Percentiles rank a stretch among this genome's conserved stretches.
Conservation (phyloP, 2,797 vertebrate genomes). For the Peromyscus attwateri region DNA sequence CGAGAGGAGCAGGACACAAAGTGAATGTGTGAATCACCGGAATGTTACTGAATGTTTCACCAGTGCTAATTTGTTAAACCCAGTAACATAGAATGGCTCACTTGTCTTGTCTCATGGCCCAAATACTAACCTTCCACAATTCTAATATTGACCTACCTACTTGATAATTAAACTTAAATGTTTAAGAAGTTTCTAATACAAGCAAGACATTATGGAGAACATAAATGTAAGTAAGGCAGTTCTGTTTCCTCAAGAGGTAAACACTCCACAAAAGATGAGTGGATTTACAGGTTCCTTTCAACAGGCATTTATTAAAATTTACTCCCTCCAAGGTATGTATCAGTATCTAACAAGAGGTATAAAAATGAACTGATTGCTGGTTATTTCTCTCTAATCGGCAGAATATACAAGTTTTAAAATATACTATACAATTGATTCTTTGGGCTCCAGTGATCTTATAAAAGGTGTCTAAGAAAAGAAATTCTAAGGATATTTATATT, state of each 20-base stretch:
- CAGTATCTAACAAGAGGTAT: neutral
- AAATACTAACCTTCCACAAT: neutral
- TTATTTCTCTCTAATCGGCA: neutral
- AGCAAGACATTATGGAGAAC: neutral
- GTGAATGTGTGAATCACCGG: neutral
- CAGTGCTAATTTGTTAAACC: conserved; percentile 1
- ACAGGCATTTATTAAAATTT: neutral
- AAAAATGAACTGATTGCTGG: neutral
- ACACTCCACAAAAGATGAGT: neutral
- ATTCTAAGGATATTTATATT: neutral
- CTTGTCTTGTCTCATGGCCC: neutral
- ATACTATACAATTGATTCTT: neutral
- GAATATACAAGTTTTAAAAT: neutral
- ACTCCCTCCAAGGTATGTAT: neutral
- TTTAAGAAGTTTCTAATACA: neutral
- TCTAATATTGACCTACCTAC: neutral
- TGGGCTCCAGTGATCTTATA: neutral
- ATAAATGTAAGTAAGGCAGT: neutral
- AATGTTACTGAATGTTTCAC: neutral
- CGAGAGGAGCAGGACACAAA: neutral
- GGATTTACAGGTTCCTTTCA: neutral
- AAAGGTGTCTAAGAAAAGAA: neutral
- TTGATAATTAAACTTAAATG: conserved; percentile 44
- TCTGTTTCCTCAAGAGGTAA: neutral
- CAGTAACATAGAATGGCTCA: neutral